A percentile compares a stretch with the other conserved stretches of the same genome.
phyloP scores from a whole-genome alignment of 1,140 invertebrate genomes.

The Harpegnathos saltator region DNA sequence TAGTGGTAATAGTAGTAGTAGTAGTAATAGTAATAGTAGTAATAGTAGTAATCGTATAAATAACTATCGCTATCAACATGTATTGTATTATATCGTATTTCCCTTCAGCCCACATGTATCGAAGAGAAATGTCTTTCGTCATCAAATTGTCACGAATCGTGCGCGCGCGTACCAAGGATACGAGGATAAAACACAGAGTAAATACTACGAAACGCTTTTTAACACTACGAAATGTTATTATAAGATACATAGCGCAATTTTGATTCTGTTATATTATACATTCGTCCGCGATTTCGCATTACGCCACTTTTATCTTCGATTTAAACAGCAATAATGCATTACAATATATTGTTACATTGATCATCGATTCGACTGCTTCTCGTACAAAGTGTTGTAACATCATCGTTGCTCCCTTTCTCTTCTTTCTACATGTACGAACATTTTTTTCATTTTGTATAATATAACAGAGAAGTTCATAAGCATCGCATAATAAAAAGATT shows the following conservation, averaged over 20 bases:
- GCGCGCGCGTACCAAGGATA: constrained; percentile 8
- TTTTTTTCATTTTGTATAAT: neutral
- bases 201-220: neutral
- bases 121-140: neutral
- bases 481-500: neutral
- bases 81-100: neutral
- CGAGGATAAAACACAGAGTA: constrained; percentile 31
- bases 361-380: neutral
- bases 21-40: too few species aligned
- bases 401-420: neutral
- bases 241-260: constrained; percentile 24
- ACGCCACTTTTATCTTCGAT: neutral
- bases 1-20: too few species aligned
- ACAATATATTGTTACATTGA: neutral
- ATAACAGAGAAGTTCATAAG: constrained; percentile 15
- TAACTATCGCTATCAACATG: constrained; percentile 43
- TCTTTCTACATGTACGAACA: neutral
- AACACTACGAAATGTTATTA: constrained; percentile 16
- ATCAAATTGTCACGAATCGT: neutral
- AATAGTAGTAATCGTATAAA: constrained; percentile 45
- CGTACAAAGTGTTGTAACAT: neutral
- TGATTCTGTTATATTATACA: constrained; percentile 47
- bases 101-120: constrained; percentile 63
- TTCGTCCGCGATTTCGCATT: neutral
- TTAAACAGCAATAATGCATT: neutral